Evolutionary conservation across 2,888 invertebrate species (phyloP).

Genomic region (Epirrhoe alternata): DNA sequence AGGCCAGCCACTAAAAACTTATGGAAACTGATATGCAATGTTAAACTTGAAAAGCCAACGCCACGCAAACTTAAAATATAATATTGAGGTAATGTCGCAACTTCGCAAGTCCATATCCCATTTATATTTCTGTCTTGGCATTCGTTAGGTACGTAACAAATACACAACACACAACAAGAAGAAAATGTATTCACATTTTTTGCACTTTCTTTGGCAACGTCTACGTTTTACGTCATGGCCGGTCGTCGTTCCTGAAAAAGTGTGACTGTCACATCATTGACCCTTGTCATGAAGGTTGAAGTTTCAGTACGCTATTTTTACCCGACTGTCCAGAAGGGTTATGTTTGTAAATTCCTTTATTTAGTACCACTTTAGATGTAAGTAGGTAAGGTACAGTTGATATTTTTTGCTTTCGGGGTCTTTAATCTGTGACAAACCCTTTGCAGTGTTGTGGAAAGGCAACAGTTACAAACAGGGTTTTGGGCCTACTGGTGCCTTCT

Average conservation of each 20-base stretch:
- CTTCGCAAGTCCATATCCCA: constrained; percentile 48
- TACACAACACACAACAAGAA: constrained; percentile 43
- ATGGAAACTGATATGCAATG: constrained; percentile 62
- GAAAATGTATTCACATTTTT: constrained; percentile 50
- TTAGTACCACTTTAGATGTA: too few relatives aligned
- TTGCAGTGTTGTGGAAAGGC: too few relatives aligned
- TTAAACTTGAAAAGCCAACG: constrained; percentile 50
- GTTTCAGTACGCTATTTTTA: constrained; percentile 20
- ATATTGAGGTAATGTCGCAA: constrained; percentile 54
- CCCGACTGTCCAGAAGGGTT: background rate
- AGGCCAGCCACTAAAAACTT: constrained; percentile 67
- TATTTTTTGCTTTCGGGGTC: too few relatives aligned
- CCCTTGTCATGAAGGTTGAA: constrained; percentile 58
- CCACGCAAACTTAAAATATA: constrained; percentile 41
- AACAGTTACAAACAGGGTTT: too few relatives aligned
- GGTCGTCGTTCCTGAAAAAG: constrained; percentile 72
- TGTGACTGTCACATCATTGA: constrained; percentile 61
- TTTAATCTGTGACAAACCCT: too few relatives aligned
- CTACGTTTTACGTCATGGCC: constrained; percentile 65
- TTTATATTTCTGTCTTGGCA: constrained; percentile 64
- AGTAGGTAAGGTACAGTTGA: too few relatives aligned
- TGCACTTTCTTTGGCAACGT: constrained; percentile 59
- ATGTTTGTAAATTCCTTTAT: too few relatives aligned
- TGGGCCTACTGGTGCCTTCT: too few relatives aligned
- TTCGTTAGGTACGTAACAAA: constrained; percentile 50